Conservation (phyloP, 2,888 invertebrate species). For the Lysandra bellargus region DNA sequence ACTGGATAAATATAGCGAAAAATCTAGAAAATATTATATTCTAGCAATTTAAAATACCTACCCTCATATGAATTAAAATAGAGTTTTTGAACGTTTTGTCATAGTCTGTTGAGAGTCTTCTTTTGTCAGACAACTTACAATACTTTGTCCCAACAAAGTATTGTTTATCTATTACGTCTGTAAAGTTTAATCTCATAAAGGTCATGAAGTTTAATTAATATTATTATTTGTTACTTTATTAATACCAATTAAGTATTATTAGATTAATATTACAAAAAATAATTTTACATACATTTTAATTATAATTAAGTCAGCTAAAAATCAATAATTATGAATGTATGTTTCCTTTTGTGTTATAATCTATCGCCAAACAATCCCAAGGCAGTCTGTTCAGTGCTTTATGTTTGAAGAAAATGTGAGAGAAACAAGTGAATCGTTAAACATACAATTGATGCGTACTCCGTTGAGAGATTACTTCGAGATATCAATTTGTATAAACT, state of each 20-base stretch:
- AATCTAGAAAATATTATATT: not conserved
- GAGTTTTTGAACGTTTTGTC: too few relatives aligned
- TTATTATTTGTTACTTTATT: too few relatives aligned
- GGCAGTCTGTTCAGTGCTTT: not conserved
- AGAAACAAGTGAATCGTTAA: constrained; percentile 18
- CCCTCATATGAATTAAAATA: too few relatives aligned
- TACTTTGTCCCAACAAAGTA: too few relatives aligned
- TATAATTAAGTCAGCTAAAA: not conserved
- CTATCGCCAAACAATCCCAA: not conserved
- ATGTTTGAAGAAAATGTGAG: constrained; percentile 9
- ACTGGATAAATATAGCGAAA: not conserved
- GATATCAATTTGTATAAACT: constrained; percentile 10
- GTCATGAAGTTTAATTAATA: too few relatives aligned
- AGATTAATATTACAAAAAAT: not conserved
- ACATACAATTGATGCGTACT: constrained; percentile 12
- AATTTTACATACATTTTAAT: not conserved
- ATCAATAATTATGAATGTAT: not conserved
- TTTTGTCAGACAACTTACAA: too few relatives aligned
- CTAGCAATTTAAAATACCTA: too few relatives aligned
- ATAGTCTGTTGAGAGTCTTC: too few relatives aligned
- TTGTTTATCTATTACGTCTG: too few relatives aligned
- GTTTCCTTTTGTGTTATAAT: not conserved
- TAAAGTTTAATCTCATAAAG: too few relatives aligned
- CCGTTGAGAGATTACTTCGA: constrained; percentile 4
- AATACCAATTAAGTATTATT: too few relatives aligned